Evolutionary conservation across 1,140 invertebrate genomes (phyloP).

Genomic region (Neoseiulus cucumeris): DNA sequence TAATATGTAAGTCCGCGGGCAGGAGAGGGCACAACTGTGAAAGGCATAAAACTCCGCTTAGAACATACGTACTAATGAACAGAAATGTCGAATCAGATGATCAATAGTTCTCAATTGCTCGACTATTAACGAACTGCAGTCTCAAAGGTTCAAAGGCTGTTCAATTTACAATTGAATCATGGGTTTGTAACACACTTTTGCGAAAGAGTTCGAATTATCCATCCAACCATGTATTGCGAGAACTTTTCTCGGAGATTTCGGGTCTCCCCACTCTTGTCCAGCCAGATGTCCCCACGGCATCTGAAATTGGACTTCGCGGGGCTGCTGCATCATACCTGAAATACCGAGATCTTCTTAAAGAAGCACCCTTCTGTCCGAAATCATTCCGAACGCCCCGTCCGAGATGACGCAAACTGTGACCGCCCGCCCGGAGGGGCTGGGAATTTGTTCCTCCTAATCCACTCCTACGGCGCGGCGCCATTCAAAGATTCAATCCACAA

Average conservation of each 20-base stretch:
- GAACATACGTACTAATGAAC: too few relatives aligned
- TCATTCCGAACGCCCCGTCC: too few relatives aligned
- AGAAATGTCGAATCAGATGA: neutral
- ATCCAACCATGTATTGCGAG: slow-evolving; percentile 57
- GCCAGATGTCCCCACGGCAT: slow-evolving; percentile 54
- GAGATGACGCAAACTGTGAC: too few relatives aligned
- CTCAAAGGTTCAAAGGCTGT: neutral
- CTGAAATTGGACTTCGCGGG: slow-evolving; percentile 38
- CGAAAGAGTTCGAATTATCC: slow-evolving; percentile 67
- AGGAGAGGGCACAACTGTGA: slow-evolving; percentile 44
- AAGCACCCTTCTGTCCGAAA: too few relatives aligned
- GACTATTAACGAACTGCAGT: neutral
- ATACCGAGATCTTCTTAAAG: too few relatives aligned
- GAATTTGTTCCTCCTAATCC: too few relatives aligned
- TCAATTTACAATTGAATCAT: neutral
- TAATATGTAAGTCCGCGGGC: slow-evolving; percentile 15
- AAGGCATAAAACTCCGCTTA: neutral
- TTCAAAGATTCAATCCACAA: too few relatives aligned
- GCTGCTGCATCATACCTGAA: neutral
- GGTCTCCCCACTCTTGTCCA: slow-evolving; percentile 46
- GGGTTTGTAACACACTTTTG: slow-evolving; percentile 29
- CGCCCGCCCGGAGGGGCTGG: too few relatives aligned
- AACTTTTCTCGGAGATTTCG: slow-evolving; percentile 28
- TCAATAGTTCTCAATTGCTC: neutral
- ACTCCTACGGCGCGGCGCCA: too few relatives aligned